These are phyloP conservation scores for Cheilosia urbana DNA, from an alignment of 2,888 invertebrate species.

Conservation along the genomic window DNA sequence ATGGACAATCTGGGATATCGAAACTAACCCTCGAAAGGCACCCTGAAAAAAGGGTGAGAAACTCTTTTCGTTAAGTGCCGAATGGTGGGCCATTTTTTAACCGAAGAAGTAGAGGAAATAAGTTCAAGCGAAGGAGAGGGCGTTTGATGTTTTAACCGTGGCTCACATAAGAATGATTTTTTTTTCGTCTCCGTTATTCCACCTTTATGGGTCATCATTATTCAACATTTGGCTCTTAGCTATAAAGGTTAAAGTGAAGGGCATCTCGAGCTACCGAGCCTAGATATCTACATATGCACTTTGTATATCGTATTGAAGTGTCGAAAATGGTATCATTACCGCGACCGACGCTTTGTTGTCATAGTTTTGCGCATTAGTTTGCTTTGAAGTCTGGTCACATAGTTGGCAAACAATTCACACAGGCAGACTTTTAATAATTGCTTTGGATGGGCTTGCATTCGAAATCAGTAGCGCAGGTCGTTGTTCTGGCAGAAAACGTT, in stretches of 20 bases:
- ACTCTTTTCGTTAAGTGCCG: constrained; percentile 58
- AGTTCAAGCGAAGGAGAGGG: constrained; percentile 14
- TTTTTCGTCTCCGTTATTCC: constrained; percentile 6
- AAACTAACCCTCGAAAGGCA: constrained; percentile 44
- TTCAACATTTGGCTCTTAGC: constrained; percentile 28
- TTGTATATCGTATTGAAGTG: constrained; percentile 27
- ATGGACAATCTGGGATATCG: constrained; percentile 73
- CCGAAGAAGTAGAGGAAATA: constrained; percentile 35
- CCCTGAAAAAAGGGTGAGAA: constrained; percentile 39
- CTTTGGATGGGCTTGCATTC: neutral
- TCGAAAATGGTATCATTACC: constrained; percentile 29
- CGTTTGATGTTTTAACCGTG: constrained; percentile 42
- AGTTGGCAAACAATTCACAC: constrained; percentile 35
- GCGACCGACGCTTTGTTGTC: neutral
- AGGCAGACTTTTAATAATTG: constrained; percentile 14
- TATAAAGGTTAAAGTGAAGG: constrained; percentile 57
- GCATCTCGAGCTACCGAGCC: constrained; percentile 20
- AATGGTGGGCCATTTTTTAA: constrained; percentile 63
- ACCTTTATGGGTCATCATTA: constrained; percentile 66
- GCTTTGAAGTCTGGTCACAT: constrained; percentile 8
- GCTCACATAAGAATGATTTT: constrained; percentile 30
- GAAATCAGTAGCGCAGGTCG: constrained; percentile 5
- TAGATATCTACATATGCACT: constrained; percentile 1
- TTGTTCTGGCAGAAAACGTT: neutral
- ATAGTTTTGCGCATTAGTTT: constrained; percentile 6